Evolutionary conservation across 92 coral and sea anemone species (phyloP), one percentile per base, ranked within the genome.

Genomic region (Palythoa grandiflora): DNA sequence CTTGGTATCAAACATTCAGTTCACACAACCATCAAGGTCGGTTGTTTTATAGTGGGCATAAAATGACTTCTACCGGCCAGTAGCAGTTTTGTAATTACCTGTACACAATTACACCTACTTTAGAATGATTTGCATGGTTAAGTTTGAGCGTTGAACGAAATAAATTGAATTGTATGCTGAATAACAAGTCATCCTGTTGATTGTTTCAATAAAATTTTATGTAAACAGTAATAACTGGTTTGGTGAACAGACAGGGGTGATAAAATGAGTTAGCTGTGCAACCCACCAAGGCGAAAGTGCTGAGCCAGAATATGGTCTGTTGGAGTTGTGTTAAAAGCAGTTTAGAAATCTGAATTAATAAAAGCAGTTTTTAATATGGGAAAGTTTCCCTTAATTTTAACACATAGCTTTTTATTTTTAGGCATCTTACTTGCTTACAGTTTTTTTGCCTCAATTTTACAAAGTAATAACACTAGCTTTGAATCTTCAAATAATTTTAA

Each of bases 201-300:
- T 19, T 12, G 16, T 52, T 15, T 37, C 8, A 44, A 63, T 50
- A 48, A 21, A 81, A 48, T 47, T 15, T 44, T 13, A 15, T 44
- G 75, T 81, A 65, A 71, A 20, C 35, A 44, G 75, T 20, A 0
- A 5, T 6, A 38, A 14, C 20, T 12, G 40, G 40, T 3, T 68
- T 20, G 39, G 9, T 63, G 53, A 61, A 81, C 86, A 81, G 86
- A 66, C 86, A 65, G 74, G 71, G 39, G 75, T 65, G 86, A 66
- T 20, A 20, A 60, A 21, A 20, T 10, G 61, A 14, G 7, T 47
- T n/a, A 59, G 8, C 75, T 48, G 75, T 39, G 76, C 44, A 48
- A 53, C 83, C 44, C 19, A 6, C 17, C 13, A 10, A 68, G 47
- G 75, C 2, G 13, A 35, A 70, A 38, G n/a, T 2, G 16, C 14